Percentiles rank a stretch among this genome's conserved stretches.
Evolutionary conservation across 1,140 invertebrate genomes (phyloP).

Genomic region (Orius laevigatus): DNA sequence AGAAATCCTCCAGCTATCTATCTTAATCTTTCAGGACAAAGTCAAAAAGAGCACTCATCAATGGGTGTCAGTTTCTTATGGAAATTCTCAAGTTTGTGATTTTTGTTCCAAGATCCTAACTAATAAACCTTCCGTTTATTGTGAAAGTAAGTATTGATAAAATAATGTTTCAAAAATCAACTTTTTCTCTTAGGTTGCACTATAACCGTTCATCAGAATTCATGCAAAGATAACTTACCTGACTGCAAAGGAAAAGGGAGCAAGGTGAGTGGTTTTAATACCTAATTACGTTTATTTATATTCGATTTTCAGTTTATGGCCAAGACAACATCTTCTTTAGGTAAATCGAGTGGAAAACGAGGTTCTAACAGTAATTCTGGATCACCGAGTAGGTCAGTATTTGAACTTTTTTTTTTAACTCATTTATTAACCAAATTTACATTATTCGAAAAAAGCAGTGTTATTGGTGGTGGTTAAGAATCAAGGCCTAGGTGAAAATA

Average conservation of each 20-base stretch:
- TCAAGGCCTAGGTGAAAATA: neutral
- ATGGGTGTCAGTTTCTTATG: slow-evolving; percentile 56
- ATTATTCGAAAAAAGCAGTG: neutral
- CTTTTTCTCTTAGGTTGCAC: slow-evolving; percentile 43
- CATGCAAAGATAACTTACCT: slow-evolving; percentile 68
- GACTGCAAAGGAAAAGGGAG: slow-evolving; percentile 55
- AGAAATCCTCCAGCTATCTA: neutral
- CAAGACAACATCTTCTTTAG: neutral
- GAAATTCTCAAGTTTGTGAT: slow-evolving; percentile 54
- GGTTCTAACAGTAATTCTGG: slow-evolving; percentile 11
- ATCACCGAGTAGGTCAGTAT: slow-evolving; percentile 16
- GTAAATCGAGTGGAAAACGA: slow-evolving; percentile 9
- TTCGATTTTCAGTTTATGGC: slow-evolving; percentile 6
- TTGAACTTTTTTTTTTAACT: slow-evolving; percentile 1
- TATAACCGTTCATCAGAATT: slow-evolving; percentile 66
- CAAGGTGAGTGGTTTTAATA: too few species aligned
- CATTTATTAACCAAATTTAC: neutral
- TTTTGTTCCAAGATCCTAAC: slow-evolving; percentile 62
- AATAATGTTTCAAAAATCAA: too few species aligned
- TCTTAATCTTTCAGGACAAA: slow-evolving; percentile 45
- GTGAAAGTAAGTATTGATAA: slow-evolving; percentile 39
- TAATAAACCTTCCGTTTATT: slow-evolving; percentile 56
- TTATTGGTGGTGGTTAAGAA: neutral
- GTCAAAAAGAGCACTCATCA: slow-evolving; percentile 52
- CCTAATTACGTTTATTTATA: too few species aligned